Conservation (phyloP, 2,797 vertebrate genomes). For the Scolopax rusticola region DNA sequence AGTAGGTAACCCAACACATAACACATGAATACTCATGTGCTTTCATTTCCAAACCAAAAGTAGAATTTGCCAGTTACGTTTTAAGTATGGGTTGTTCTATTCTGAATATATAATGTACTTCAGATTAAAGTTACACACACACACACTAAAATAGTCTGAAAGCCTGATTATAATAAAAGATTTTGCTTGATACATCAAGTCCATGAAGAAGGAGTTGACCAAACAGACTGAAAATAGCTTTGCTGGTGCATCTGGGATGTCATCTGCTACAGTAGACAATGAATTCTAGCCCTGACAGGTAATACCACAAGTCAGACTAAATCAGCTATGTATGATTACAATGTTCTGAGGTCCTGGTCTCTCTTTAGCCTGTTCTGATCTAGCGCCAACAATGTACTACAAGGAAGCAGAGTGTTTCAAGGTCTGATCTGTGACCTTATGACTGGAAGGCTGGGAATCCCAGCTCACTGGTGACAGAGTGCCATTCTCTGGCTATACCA, state of each 20-base stretch:
- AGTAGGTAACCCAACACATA: not conserved
- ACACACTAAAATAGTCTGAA: not conserved
- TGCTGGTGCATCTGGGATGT: not conserved
- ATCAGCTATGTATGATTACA: not conserved
- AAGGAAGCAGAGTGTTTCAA: conserved; percentile 36
- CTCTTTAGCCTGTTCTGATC: conserved; percentile 1
- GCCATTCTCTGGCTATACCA: not conserved
- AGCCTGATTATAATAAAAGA: not conserved
- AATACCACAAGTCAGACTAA: not conserved
- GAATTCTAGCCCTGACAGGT: not conserved
- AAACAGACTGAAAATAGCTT: not conserved
- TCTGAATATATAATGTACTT: not conserved
- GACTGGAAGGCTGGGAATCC: not conserved
- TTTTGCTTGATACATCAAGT: fast-evolving
- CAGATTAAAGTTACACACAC: not conserved
- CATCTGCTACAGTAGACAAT: not conserved
- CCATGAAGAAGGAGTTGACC: not conserved
- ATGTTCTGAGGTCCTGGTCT: not conserved
- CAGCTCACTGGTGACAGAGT: not conserved
- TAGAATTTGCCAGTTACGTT: not conserved
- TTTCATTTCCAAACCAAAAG: not conserved
- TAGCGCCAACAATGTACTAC: not conserved
- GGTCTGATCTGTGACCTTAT: conserved; percentile 24
- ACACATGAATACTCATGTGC: not conserved
- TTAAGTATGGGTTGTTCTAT: not conserved